Base-by-base conservation (phyloP, 2,888 invertebrate genomes). In the Cosmorhoe ocellata region DNA sequence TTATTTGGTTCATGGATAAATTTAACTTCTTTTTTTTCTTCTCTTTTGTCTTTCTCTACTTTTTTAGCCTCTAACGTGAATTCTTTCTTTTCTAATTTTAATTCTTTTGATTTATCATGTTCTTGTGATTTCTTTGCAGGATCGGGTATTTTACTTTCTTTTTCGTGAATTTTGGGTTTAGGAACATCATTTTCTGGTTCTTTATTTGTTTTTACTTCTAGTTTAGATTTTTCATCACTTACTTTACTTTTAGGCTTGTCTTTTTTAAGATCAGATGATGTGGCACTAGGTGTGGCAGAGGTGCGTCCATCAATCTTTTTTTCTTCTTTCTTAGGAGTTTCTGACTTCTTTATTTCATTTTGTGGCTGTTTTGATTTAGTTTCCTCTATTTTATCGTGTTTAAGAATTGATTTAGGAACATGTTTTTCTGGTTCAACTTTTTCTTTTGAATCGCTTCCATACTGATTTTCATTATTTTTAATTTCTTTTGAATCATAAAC, bases 181-280 rank as follows among this genome's bases (percentile, higher is more conserved):
- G 32, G 7, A 3, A 30, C 1, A 28, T 49, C 51, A 48, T 56
- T 56, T 43, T 49, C 56, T n/a, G 11, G 0, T 27, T 57, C 53
- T 37, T 49, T 51, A 0, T 27, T 11, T 37, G 42, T 53, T 22
- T 53, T 51, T 1, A n/a, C 31, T 61, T 66, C 64, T 55, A 62
- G 54, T 22, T 63, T 64, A 0, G 49, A 14, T 51, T 66, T 62
- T 13, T 58, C 64, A 34, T 61, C 57, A 41, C 38, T 48, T 2
- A 37, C 9, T 46, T 64, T 70, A 3, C 59, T 55, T 52, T 52
- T 56, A 32, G 14, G 51, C 63, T 61, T 71, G 18, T 67, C 64
- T 47, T 66, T 67, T 39, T 60, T 54, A 27, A 11, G 24, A 7
- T 18, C 13, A 7, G 9, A 8, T 42, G 28, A 30, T 24, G 33